Evolutionary conservation across 2,888 invertebrate genomes (phyloP).

Genomic region (Aplocera efformata): DNA sequence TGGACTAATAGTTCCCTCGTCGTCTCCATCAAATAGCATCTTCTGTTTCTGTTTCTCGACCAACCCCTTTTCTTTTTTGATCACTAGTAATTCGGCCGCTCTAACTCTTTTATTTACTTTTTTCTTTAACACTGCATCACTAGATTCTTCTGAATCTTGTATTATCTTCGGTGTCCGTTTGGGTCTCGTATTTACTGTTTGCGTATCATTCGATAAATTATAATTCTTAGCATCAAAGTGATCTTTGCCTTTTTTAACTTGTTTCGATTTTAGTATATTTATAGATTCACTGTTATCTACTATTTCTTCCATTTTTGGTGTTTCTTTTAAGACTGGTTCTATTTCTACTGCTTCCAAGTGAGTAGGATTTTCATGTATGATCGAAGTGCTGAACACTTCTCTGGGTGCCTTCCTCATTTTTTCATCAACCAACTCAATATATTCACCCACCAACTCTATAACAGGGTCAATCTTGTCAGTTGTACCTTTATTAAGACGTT

Average conservation of each 20-base stretch:
- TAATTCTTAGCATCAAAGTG: no score
- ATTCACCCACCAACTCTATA: constrained; percentile 29
- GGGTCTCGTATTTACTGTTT: constrained; percentile 13
- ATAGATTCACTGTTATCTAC: constrained; percentile 25
- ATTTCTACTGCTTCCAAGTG: constrained; percentile 25
- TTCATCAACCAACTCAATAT: constrained; percentile 40
- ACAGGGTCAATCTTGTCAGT: constrained; percentile 14
- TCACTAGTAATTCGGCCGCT: constrained; percentile 19
- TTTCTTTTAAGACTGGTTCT: constrained; percentile 30
- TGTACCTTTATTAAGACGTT: constrained; percentile 18
- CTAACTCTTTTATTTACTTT: constrained; percentile 18
- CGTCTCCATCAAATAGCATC: constrained; percentile 16
- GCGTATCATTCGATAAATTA: constrained; percentile 14
- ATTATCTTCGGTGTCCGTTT: neutral
- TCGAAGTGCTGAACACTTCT: constrained; percentile 49
- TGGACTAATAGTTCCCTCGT: constrained; percentile 52
- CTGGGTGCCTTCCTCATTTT: constrained; percentile 44
- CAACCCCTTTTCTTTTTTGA: constrained; percentile 19
- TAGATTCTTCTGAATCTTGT: neutral
- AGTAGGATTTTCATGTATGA: constrained; percentile 33
- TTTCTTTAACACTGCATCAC: neutral
- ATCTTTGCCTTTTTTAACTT: no score
- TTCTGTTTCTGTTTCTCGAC: constrained; percentile 21
- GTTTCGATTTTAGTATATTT: no score
- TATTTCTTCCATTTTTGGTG: constrained; percentile 49